Evolutionary conservation across 2,888 invertebrate genomes (phyloP), one percentile per base, ranked within the genome.

Genomic region (Anagyrus pseudococci): DNA sequence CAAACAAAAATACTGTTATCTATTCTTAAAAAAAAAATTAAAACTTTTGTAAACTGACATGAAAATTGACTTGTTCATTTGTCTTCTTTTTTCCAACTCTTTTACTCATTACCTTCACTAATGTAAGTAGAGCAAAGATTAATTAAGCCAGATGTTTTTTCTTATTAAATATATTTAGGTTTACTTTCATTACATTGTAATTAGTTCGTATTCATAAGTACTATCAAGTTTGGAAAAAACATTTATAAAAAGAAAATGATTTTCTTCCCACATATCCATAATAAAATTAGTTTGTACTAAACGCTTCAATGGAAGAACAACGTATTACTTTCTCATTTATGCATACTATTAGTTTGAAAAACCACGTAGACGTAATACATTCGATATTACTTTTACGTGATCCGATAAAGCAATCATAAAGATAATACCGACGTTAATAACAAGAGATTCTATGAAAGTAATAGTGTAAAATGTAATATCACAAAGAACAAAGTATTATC

Each of bases 1-100:
- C 75, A 79, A 79, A 78, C 72, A 76, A 76, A 66, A 75, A 76
- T 79, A 80, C 77, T 79, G 79, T 79, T 78, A 78, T 78, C 76
- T 79, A 79, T 79, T 79, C 79, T 78, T 79, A 79, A 78, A 76
- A 72, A 47, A 47, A 63, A 78, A 75, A 77, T 78, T 77, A 78
- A 79, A 79, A 78, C 78, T 79, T 79, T 79, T 79, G 79, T 79
- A 79, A 79, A 79, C 78, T 77, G 77, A 73, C 26, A 53, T 61
- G 46, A 47, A 48, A 23, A 40, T 47, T 62, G 17, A 22, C 43
- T 59, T 7, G 52, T 54, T 61, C 15, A 41, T 60, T 60, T 15
- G 8, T 37, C 15, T 37, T 10, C 4, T 10, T 10, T 29, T 10
- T 7, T 29, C 29, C 29, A 29, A n/a, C n/a, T n/a, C 29, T 29